Base-by-base conservation (phyloP, 2,113 vertebrate genomes). In the Proterorhinus semilunaris region DNA sequence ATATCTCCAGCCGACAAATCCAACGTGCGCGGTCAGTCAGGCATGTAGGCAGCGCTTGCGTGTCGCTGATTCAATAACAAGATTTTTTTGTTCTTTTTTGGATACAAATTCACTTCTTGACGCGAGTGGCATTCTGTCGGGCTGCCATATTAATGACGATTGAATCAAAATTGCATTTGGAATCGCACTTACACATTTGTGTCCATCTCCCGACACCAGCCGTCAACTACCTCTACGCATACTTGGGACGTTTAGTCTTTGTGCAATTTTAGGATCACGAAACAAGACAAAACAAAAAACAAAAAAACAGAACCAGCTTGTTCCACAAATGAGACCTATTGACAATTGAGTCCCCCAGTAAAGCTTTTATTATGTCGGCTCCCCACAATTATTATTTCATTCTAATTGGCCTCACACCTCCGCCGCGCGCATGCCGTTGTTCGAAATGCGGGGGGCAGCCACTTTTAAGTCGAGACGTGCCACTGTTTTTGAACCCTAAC, bases 391-490 rank as follows among this genome's bases (percentile, higher is more conserved):
- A 83, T 69, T 45, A 74, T 78, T 71, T 78, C 72, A 67, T 62
- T 66, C 45, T 89, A 86, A 90, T 84, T 85, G 75, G 81, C 76
- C 47, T 75, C 74, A 74, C 71, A 84, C 76, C 73, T 81, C 65
- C 66, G 70, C 21, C 65, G 72, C 63, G 54, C 74, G 75, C 73
- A 67, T 57, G 59, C 50, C 51, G 76, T 75, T 8, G 57, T 69
- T 51, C 67, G 64, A 73, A 78, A 75, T 46, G 47, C 44, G 27
- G 27, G n/a, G n/a, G n/a, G n/a, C n/a, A 57, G 65, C 21, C 58
- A 69, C 86, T 87, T 88, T 87, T 62, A 87, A 87, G 78, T 81
- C 47, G 73, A 36, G 27, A 71, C 77, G 63, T 77, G 75, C 11
- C 12, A n/a, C 55, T 78, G 78, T 73, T 75, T 83, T 81, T 82